phyloP scores from a whole-genome alignment of 2,888 invertebrate genomes.

The Stenchaetothrips biformis region DNA sequence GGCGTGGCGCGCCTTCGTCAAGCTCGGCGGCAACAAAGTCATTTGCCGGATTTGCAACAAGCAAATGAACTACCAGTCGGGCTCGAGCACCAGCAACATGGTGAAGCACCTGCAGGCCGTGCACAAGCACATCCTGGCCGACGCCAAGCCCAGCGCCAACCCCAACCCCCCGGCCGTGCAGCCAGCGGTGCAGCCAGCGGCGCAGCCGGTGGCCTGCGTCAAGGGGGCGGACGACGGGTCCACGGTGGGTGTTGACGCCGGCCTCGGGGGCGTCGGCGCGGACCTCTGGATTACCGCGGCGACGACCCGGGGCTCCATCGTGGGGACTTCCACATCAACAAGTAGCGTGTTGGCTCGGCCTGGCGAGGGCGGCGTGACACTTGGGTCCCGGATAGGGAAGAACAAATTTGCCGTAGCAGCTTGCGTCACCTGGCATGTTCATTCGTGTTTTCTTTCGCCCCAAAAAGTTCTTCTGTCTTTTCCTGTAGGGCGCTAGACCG shows the following conservation, averaged over 20 bases:
- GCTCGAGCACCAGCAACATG: slow-evolving; percentile 20
- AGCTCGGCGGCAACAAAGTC: slow-evolving; percentile 18
- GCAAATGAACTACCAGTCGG: slow-evolving; percentile 19
- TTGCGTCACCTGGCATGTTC: background rate
- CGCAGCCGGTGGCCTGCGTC: background rate
- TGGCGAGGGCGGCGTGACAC: background rate
- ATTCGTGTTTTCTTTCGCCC: background rate
- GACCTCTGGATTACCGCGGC: background rate
- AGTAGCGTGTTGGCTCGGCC: background rate
- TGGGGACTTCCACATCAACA: background rate
- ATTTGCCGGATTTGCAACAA: slow-evolving; percentile 12
- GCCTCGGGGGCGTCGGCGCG: background rate
- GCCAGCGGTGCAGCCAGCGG: background rate
- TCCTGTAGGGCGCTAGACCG: background rate
- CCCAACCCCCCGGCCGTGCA: background rate
- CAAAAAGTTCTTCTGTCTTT: background rate
- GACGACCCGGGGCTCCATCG: background rate
- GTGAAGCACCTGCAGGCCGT: slow-evolving; percentile 24
- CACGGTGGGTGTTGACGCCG: background rate
- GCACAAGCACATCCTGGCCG: slow-evolving; percentile 22
- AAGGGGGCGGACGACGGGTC: background rate
- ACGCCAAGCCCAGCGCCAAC: background rate
- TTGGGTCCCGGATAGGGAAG: background rate
- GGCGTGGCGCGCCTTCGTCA: slow-evolving; percentile 12
- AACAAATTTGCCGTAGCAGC: background rate